A percentile compares a stretch with the other conserved stretches of the same genome.
phyloP scores from a whole-genome alignment of 2,113 vertebrate species.

The Sarotherodon lohbergeri region DNA sequence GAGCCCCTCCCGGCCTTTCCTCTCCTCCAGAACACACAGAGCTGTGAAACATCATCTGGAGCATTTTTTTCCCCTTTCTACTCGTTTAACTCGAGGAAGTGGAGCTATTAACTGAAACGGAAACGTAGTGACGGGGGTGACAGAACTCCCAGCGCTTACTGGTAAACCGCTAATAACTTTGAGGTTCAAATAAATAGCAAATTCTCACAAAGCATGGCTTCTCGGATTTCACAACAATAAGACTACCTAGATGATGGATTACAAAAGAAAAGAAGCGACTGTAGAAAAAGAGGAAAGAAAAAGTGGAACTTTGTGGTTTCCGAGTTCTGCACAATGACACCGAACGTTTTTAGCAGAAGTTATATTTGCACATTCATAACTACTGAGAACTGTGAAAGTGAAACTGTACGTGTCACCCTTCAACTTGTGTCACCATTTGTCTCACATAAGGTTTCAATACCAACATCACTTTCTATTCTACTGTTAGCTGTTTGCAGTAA shows the following conservation, averaged over 20 bases:
- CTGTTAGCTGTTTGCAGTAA: background rate
- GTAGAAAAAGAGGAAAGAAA: background rate
- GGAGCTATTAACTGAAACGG: background rate
- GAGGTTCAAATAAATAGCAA: background rate
- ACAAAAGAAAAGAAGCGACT: background rate
- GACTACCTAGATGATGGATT: fast-evolving
- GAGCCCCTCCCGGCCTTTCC: background rate
- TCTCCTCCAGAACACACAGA: background rate
- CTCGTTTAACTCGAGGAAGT: slow-evolving; percentile 14
- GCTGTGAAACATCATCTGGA: background rate
- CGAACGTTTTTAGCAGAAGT: background rate
- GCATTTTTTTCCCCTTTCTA: background rate
- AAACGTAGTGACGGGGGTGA: background rate
- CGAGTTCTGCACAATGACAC: background rate
- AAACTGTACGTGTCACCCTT: background rate
- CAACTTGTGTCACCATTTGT: background rate
- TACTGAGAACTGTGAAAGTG: background rate
- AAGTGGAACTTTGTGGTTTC: background rate
- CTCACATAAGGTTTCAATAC: background rate
- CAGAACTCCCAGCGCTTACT: background rate
- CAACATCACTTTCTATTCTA: background rate
- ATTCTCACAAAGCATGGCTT: background rate
- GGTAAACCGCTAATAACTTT: background rate
- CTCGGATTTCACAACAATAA: fast-evolving
- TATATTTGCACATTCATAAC: background rate